Percentiles rank a stretch among this genome's conserved stretches.
Evolutionary conservation across 2,113 vertebrate genomes (phyloP).

Genomic region (Vulpes ferrilata): DNA sequence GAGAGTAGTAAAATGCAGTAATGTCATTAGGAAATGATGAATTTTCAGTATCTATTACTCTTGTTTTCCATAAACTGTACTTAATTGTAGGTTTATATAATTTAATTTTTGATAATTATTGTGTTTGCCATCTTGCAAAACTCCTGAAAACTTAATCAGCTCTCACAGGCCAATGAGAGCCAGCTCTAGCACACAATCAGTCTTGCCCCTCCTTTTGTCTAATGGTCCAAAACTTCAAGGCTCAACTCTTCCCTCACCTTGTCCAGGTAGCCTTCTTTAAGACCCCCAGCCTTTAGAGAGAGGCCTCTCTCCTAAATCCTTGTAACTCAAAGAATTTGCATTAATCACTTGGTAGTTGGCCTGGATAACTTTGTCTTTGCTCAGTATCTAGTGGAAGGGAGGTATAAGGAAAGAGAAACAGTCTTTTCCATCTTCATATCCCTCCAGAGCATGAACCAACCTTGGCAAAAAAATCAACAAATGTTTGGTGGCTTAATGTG

Average conservation of each 20-base stretch:
- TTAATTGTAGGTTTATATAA: background rate
- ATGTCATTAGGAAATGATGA: background rate
- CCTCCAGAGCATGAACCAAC: background rate
- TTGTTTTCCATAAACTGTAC: background rate
- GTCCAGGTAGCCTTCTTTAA: background rate
- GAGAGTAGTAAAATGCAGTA: background rate
- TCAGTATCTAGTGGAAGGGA: background rate
- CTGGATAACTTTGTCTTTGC: background rate
- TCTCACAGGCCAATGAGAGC: background rate
- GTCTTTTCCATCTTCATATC: constrained; percentile 12
- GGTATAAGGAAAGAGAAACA: background rate
- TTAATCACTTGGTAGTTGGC: background rate
- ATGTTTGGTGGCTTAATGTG: background rate
- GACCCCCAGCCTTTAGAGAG: background rate
- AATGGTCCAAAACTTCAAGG: background rate
- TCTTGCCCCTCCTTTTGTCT: background rate
- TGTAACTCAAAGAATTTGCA: background rate
- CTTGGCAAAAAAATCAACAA: background rate
- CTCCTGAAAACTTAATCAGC: constrained; percentile 19
- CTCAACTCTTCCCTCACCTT: background rate
- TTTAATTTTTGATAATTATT: background rate
- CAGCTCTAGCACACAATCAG: background rate
- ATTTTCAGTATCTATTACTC: background rate
- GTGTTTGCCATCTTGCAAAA: background rate
- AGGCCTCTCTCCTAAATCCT: background rate